phyloP scores from a whole-genome alignment of 1,140 invertebrate genomes.

The Amyelois transitella region DNA sequence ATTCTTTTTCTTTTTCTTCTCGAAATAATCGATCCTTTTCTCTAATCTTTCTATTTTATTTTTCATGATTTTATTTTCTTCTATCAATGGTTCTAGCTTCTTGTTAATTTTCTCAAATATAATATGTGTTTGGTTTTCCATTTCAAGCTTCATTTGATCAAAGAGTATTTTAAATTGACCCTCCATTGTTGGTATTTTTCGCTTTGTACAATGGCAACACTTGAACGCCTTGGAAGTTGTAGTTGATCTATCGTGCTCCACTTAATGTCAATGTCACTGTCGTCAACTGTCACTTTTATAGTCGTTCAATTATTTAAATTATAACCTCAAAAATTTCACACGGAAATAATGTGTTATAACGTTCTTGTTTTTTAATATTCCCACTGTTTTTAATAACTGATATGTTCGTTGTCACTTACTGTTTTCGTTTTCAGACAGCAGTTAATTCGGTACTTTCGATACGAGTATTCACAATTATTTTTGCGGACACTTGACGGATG shows the following conservation, averaged over 20 bases:
- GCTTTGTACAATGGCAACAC: conserved; percentile 8
- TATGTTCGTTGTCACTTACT: not conserved
- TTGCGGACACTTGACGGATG: too few relatives aligned
- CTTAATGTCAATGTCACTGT: not conserved
- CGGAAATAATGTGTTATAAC: not conserved
- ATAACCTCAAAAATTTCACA: not conserved
- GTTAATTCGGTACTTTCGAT: too few relatives aligned
- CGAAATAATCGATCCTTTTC: conserved; percentile 16
- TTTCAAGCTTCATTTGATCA: conserved; percentile 24
- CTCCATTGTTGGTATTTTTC: conserved; percentile 20
- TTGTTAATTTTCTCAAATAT: conserved; percentile 26
- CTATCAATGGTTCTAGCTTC: too few relatives aligned
- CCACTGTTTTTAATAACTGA: not conserved
- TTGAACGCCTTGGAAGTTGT: not conserved
- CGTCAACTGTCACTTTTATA: not conserved
- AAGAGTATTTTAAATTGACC: conserved; percentile 23
- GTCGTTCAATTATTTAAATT: not conserved
- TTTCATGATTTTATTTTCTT: conserved; percentile 21
- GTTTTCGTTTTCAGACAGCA: not conserved
- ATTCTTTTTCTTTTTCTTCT: conserved; percentile 14
- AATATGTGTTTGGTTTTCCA: conserved; percentile 20
- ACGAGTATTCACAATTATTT: too few relatives aligned
- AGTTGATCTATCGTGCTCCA: not conserved
- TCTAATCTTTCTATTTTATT: conserved; percentile 22
- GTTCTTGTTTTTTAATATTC: not conserved